phyloP scores from a whole-genome alignment of 2,888 invertebrate species.

The Ditylenchus weischeri region DNA sequence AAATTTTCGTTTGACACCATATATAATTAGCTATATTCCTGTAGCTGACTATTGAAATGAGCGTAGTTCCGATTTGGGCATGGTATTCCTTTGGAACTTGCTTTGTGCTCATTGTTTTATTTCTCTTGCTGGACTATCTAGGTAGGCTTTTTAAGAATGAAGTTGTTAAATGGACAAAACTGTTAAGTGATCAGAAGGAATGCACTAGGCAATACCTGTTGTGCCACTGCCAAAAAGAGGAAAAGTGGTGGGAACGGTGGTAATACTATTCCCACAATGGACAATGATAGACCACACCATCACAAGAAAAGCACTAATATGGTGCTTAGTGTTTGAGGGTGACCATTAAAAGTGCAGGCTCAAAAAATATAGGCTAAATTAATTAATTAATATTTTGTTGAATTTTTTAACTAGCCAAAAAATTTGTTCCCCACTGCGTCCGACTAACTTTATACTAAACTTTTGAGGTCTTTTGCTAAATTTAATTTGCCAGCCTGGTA shows the following conservation, averaged over 20 bases:
- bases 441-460: too few species aligned
- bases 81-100: constrained; percentile 50
- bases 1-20: neutral
- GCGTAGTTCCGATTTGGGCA: constrained; percentile 51
- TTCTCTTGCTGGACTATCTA: constrained; percentile 52
- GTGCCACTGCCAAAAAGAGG: constrained; percentile 19
- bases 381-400: too few species aligned
- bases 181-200: constrained; percentile 46
- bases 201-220: constrained; percentile 47
- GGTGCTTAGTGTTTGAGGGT: constrained; percentile 47
- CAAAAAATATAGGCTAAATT: too few species aligned
- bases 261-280: constrained; percentile 5
- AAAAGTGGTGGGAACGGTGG: constrained; percentile 4
- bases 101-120: constrained; percentile 43
- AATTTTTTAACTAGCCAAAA: too few species aligned
- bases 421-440: too few species aligned
- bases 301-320: constrained; percentile 54
- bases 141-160: neutral
- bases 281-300: constrained; percentile 25
- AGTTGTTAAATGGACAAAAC: too few species aligned
- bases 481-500: too few species aligned
- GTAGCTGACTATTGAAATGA: neutral
- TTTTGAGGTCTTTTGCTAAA: too few species aligned
- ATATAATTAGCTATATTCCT: constrained; percentile 2
- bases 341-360: neutral